These are phyloP conservation scores for Drosophila ercepeae DNA, from an alignment of 1,140 invertebrate species.

Conservation along the genomic window DNA sequence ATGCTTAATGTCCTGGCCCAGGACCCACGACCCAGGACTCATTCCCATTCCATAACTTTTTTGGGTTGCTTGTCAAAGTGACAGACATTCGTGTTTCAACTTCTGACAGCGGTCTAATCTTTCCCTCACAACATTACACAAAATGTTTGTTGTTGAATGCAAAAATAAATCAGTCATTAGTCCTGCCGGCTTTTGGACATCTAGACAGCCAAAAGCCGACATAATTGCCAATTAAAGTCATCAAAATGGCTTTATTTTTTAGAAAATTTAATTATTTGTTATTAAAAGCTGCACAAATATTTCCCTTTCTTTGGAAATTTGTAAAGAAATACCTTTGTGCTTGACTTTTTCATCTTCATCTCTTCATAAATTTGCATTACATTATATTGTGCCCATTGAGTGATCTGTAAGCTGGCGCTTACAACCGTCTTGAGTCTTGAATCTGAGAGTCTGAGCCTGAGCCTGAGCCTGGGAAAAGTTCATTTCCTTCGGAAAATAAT, in stretches of 20 bases:
- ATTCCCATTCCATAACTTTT: not conserved
- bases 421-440: constrained; percentile 17
- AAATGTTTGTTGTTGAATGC: not conserved
- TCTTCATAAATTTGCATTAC: constrained; percentile 3
- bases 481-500: constrained; percentile 28
- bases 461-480: constrained; percentile 6
- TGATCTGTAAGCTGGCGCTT: constrained; percentile 12
- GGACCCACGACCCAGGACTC: not conserved
- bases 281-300: not conserved
- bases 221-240: not conserved
- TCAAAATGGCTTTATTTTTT: not conserved
- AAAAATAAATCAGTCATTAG: constrained; percentile 3
- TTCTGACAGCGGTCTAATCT: not conserved
- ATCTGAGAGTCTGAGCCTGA: too few relatives aligned
- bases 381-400: not conserved
- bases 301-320: not conserved
- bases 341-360: not conserved
- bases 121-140: not conserved
- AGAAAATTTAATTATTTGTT: not conserved
- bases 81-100: not conserved
- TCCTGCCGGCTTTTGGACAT: not conserved
- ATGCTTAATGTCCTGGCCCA: constrained; percentile 11
- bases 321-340: not conserved
- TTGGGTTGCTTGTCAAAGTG: not conserved
- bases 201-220: not conserved